phyloP scores from a whole-genome alignment of 2,888 invertebrate species.

The Leistus spinibarbis region DNA sequence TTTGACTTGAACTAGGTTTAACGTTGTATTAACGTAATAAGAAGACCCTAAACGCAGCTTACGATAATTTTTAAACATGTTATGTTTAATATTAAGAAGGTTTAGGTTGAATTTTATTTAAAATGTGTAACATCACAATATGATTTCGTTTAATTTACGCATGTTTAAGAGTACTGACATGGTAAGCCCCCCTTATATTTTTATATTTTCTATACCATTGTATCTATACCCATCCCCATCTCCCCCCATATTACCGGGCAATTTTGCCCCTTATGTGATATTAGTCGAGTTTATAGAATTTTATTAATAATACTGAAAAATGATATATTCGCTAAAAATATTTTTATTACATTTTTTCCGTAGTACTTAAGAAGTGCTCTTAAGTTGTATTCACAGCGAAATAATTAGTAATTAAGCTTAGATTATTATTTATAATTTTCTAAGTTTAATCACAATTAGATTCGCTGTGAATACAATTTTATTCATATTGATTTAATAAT shows the following conservation, averaged over 20 bases:
- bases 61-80: no score
- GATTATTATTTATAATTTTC: no score
- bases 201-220: not conserved
- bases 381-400: no score
- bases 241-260: conserved; percentile 20
- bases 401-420: no score
- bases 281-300: conserved; percentile 24
- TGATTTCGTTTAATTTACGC: no score
- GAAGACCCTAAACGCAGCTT: no score
- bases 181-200: not conserved
- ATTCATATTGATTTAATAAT: not conserved
- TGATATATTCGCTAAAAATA: conserved; percentile 29
- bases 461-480: conserved; percentile 33
- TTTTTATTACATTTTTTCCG: conserved; percentile 34
- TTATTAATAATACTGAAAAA: conserved; percentile 4
- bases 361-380: conserved; percentile 47
- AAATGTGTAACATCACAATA: no score
- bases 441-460: no score
- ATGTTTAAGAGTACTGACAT: not conserved
- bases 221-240: not conserved
- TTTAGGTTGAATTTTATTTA: no score
- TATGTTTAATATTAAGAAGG: no score
- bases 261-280: conserved; percentile 30
- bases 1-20: no score
- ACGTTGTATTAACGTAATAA: no score